Percentiles rank a stretch among this genome's conserved stretches.
phyloP scores from a whole-genome alignment of 2,797 vertebrate species.

The Gymnoscopelus braueri region DNA sequence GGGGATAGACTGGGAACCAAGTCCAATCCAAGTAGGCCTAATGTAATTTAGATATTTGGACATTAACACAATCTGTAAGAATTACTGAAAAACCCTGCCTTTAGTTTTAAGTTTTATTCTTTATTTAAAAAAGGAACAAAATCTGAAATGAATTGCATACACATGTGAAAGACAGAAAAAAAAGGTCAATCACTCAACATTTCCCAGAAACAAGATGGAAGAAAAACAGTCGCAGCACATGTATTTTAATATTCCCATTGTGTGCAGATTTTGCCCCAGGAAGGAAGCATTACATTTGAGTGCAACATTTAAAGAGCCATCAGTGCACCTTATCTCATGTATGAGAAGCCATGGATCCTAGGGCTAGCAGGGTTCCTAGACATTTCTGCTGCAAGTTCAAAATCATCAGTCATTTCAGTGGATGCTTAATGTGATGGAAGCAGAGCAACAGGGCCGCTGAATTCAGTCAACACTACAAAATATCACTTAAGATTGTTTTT shows the following conservation, averaged over 20 bases:
- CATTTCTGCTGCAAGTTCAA: neutral
- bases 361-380: conserved; percentile 13
- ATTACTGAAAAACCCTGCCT: conserved; percentile 5
- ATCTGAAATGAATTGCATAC: conserved; percentile 62
- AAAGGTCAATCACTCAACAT: conserved; percentile 56
- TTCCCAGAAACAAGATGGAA: conserved; percentile 44
- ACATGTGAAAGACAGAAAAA: conserved; percentile 63
- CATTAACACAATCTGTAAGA: conserved; percentile 39
- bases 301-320: conserved; percentile 35
- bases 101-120: conserved; percentile 53
- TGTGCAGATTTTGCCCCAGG: conserved; percentile 42
- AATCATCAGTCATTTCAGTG: neutral
- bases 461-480: no score
- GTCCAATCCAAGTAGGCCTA: no score
- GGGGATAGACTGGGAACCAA: neutral
- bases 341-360: conserved; percentile 11
- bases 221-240: conserved; percentile 24
- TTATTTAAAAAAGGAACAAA: conserved; percentile 70
- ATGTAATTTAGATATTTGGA: neutral
- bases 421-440: neutral
- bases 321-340: conserved; percentile 35
- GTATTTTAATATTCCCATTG: conserved; percentile 30
- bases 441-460: neutral
- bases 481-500: no score
- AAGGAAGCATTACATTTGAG: conserved; percentile 45